phyloP scores from a whole-genome alignment of 1,140 invertebrate species.

The Drosophila truncata region DNA sequence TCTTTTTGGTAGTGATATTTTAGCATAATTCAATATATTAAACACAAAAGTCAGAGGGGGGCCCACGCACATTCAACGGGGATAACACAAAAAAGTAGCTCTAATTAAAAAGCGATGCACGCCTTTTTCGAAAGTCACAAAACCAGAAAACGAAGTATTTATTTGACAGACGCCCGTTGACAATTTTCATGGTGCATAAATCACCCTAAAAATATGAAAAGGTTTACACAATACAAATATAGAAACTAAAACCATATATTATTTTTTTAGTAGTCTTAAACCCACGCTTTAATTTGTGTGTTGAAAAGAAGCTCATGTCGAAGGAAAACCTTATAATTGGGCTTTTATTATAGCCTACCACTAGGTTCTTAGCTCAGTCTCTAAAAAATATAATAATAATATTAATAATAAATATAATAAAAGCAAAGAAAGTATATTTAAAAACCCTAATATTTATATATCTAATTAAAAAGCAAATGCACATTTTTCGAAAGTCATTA shows the following conservation, averaged over 20 bases:
- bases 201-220: constrained; percentile 28
- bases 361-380: neutral
- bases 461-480: constrained; percentile 3
- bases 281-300: constrained; percentile 45
- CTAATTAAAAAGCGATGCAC: constrained; percentile 70
- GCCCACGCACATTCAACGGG: constrained; percentile 46
- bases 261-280: constrained; percentile 19
- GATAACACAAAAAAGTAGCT: constrained; percentile 63
- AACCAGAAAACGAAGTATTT: constrained; percentile 47
- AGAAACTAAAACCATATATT: constrained; percentile 26
- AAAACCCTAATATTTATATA: neutral
- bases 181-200: constrained; percentile 58
- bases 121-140: constrained; percentile 62
- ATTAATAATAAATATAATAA: neutral
- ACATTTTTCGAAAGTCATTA: neutral
- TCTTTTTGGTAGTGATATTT: constrained; percentile 59
- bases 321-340: neutral
- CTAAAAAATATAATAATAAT: neutral
- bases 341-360: neutral
- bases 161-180: constrained; percentile 59
- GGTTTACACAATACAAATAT: constrained; percentile 35
- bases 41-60: constrained; percentile 24
- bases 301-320: constrained; percentile 13
- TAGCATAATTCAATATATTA: constrained; percentile 62
- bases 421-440: neutral